Percentiles rank a stretch among this genome's conserved stretches.
Conservation (phyloP, 1,140 invertebrate species). For the Octopus sinensis region DNA sequence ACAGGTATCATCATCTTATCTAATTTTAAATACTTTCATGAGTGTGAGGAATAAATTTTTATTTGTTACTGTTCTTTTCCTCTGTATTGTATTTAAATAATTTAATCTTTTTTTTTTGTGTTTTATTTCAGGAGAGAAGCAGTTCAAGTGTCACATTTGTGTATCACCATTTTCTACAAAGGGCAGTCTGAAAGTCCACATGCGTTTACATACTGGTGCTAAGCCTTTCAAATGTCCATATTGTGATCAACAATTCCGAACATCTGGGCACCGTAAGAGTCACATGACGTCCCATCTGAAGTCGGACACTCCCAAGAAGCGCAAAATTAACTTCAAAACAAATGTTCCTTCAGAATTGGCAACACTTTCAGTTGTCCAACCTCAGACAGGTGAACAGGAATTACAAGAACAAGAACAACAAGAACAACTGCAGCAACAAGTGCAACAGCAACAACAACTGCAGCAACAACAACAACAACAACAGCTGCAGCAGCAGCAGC, state of each 20-base stretch:
- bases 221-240: constrained; percentile 69
- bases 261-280: constrained; percentile 59
- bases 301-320: constrained; percentile 25
- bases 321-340: constrained; percentile 18
- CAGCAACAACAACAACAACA: constrained; percentile 26
- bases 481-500: neutral
- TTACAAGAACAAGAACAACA: constrained; percentile 1
- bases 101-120: neutral
- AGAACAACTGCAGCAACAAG: constrained; percentile 16
- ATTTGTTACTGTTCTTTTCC: neutral
- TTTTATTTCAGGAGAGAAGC: constrained; percentile 47
- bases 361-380: neutral
- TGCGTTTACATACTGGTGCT: constrained; percentile 68
- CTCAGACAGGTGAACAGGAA: neutral
- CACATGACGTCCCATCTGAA: constrained; percentile 59
- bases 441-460: constrained; percentile 22
- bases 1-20: too few species aligned
- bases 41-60: neutral
- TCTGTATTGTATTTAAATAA: neutral
- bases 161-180: constrained; percentile 55
- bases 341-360: neutral
- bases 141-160: constrained; percentile 56
- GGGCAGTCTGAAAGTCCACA: constrained; percentile 68
- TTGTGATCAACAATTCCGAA: constrained; percentile 66
- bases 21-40: neutral